phyloP scores from a whole-genome alignment of 1,140 invertebrate genomes.

The Bombus sylvicola region DNA sequence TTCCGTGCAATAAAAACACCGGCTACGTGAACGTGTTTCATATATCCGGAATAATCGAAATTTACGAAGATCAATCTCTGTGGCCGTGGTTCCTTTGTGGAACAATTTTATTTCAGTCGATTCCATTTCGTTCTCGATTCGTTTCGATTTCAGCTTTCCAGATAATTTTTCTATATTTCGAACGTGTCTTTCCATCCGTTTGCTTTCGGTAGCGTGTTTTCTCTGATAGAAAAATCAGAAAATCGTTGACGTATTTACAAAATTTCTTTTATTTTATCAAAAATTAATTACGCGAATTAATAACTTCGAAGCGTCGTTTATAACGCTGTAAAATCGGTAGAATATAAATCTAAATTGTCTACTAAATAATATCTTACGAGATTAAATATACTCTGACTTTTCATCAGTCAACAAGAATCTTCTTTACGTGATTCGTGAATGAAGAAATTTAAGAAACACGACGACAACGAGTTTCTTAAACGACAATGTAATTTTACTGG shows the following conservation, averaged over 20 bases:
- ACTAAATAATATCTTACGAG: too few species aligned
- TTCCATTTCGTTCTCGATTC: neutral
- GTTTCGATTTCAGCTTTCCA: neutral
- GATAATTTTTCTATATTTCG: constrained; percentile 2
- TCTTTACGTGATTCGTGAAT: neutral
- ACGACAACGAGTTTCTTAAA: too few species aligned
- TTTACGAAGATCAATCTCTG: neutral
- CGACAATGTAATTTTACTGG: too few species aligned
- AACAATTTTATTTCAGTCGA: constrained; percentile 5
- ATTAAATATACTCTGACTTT: too few species aligned
- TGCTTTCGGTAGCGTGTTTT: neutral
- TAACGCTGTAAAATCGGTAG: too few species aligned
- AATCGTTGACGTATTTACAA: neutral
- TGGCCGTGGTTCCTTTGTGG: neutral
- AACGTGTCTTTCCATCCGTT: neutral
- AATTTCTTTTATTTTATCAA: neutral
- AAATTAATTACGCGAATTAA: too few species aligned
- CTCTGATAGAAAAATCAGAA: neutral
- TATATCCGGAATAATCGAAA: constrained; percentile 18
- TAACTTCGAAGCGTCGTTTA: too few species aligned
- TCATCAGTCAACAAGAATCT: too few species aligned
- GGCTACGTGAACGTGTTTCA: constrained; percentile 12
- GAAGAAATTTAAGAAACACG: too few species aligned
- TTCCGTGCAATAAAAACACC: constrained; percentile 45
- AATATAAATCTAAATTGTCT: too few species aligned